A percentile compares a stretch with the other conserved stretches of the same genome.
These are phyloP conservation scores for Cyprinodon variegatus DNA, from an alignment of 2,113 vertebrate species.

Conservation along the genomic window DNA sequence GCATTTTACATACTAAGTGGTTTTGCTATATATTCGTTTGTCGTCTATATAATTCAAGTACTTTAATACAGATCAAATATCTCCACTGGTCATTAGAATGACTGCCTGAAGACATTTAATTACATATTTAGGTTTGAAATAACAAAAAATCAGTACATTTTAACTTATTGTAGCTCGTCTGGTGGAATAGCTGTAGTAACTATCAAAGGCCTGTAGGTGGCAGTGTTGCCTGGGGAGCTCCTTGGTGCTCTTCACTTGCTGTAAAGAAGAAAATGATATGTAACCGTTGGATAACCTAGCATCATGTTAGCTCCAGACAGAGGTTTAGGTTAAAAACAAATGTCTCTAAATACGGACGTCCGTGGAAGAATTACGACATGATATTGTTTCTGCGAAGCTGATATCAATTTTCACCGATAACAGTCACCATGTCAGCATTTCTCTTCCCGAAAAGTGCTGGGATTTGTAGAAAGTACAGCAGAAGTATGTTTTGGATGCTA, in stretches of 20 bases:
- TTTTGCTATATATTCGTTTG: too few species aligned
- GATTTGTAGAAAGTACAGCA: conserved; percentile 47
- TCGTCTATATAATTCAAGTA: too few species aligned
- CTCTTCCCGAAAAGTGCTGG: conserved; percentile 52
- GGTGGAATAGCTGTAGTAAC: too few species aligned
- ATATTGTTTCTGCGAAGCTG: neutral
- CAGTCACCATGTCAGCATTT: conserved; percentile 67
- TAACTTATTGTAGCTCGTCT: too few species aligned
- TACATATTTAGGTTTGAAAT: too few species aligned
- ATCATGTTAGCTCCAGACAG: conserved; percentile 12
- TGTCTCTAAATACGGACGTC: neutral
- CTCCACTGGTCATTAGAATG: too few species aligned
- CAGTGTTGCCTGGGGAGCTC: neutral
- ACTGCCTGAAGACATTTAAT: too few species aligned
- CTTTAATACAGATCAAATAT: too few species aligned
- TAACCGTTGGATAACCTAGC: conserved; percentile 36
- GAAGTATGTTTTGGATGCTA: conserved; percentile 35
- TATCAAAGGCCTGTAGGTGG: neutral
- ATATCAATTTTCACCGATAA: neutral
- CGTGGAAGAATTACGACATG: conserved; percentile 2
- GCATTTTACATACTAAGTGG: too few species aligned
- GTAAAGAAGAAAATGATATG: conserved; percentile 8
- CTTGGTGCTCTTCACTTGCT: too few species aligned
- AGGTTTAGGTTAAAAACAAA: conserved; percentile 29
- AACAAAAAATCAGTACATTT: too few species aligned